Evolutionary conservation across 2,113 vertebrate genomes (phyloP).

Genomic region (Pteruthius melanotis): DNA sequence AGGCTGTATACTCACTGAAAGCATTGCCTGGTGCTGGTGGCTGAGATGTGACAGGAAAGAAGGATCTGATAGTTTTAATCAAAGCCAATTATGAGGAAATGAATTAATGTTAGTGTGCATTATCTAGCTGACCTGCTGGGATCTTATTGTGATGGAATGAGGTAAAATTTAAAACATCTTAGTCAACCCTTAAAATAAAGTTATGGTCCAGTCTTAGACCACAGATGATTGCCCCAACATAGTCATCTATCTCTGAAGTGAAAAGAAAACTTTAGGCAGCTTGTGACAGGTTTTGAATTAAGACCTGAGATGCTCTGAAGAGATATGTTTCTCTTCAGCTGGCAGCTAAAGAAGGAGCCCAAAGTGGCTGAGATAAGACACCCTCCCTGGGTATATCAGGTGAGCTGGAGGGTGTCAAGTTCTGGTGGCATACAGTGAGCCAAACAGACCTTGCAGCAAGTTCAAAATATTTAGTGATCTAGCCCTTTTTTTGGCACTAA

Average conservation of each 20-base stretch:
- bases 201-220: too few species aligned
- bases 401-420: neutral
- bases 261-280: neutral
- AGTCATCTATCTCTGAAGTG: neutral
- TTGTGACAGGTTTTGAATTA: neutral
- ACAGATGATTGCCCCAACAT: neutral
- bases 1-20: neutral
- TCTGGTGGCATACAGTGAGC: neutral
- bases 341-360: neutral
- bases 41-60: neutral
- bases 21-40: neutral
- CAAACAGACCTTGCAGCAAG: neutral
- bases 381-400: fast-evolving
- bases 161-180: neutral
- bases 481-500: neutral
- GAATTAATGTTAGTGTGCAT: neutral
- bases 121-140: neutral
- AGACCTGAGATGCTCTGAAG: neutral
- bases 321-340: neutral
- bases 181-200: neutral
- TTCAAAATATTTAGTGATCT: neutral
- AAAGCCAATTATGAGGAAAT: neutral
- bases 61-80: neutral
- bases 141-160: neutral
- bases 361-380: neutral